Evolutionary conservation across 2,113 vertebrate species (phyloP), one percentile per base, ranked within the genome.

Genomic region (Sinocyclocheilus anshuiensis): DNA sequence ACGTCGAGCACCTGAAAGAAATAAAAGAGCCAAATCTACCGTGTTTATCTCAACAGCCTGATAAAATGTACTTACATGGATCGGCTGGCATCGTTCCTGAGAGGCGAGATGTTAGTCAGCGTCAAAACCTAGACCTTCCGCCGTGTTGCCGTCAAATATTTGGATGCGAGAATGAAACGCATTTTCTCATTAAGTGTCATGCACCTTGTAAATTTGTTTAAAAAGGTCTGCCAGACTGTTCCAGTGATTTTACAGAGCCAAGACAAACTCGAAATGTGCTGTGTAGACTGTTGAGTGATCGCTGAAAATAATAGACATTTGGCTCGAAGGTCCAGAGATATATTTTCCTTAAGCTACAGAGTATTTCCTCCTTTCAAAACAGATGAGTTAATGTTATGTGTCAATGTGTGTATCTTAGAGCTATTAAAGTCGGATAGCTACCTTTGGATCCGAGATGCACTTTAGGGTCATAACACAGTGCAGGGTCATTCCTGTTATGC

Each of bases 161-260:
- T 85, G 83, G 87, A 81, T 33, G 26, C 45, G 24, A 69, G 48
- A 69, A 85, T 22, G 61, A 88, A 79, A 88, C 42, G 79, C 45
- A 69, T 82, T 88, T 69, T 85, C 45, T 81, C 72, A 69, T 85
- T 88, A 80, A 48, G 6, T n/a, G 83, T 87, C 87, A 57, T 75
- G 74, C 78, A 82, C 59, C 59, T 74, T 55, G 71, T 81, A 85
- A 88, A 88, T 85, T 22, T 81, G 84, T 45, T 65, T 85, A 77
- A 85, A 88, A 74, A 20, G 6, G 26, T 77, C 59, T 26, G 77
- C 74, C 77, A 59, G 59, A 74, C 55, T 75, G 77, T 57, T 79
- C 69, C 33, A 59, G 83, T 9, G 59, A 85, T 50, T 69, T 69
- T 20, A 33, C 33, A 9, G 45, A 82, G 87, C 78, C 87, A 88